A percentile compares a stretch with the other conserved stretches of the same genome.
Evolutionary conservation across 2,113 vertebrate species (phyloP).

Genomic region (Apeltes quadracus): DNA sequence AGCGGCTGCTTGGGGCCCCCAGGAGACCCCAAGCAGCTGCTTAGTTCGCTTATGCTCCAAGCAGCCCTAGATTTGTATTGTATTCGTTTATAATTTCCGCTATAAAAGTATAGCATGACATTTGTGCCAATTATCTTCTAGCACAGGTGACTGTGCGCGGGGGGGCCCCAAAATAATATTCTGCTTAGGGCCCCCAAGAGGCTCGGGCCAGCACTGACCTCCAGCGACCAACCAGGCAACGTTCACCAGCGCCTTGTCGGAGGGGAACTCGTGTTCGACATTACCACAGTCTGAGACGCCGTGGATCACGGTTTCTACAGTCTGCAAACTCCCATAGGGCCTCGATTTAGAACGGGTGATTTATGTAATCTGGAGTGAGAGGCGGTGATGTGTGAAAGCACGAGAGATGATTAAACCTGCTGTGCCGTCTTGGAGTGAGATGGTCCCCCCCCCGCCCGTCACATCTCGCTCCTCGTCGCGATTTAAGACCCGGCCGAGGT

Average conservation of each 20-base stretch:
- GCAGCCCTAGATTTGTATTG: too few relatives aligned
- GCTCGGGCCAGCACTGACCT: too few relatives aligned
- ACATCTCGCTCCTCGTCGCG: slow-evolving; percentile 36
- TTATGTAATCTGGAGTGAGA: slow-evolving; percentile 50
- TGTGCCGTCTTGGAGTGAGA: slow-evolving; percentile 21
- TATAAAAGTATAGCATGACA: too few relatives aligned
- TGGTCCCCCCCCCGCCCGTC: slow-evolving; percentile 47
- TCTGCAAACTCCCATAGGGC: slow-evolving; percentile 42
- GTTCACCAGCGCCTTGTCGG: slow-evolving; percentile 29
- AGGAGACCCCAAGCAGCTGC: too few relatives aligned
- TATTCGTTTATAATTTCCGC: too few relatives aligned
- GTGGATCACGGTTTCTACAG: slow-evolving; percentile 42
- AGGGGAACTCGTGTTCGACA: slow-evolving; percentile 44
- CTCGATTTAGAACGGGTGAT: slow-evolving; percentile 64
- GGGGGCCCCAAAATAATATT: too few relatives aligned
- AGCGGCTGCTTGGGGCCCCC: too few relatives aligned
- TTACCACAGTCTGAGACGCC: slow-evolving; percentile 19
- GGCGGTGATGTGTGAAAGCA: slow-evolving; percentile 50
- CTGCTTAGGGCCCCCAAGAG: too few relatives aligned
- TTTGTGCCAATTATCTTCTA: too few relatives aligned
- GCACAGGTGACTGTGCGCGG: too few relatives aligned
- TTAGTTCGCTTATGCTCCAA: too few relatives aligned
- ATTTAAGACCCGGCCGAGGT: slow-evolving; percentile 49
- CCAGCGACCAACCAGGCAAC: slow-evolving; percentile 39
- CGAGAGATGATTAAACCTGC: slow-evolving; percentile 57